phyloP scores from a whole-genome alignment of 2,888 invertebrate species.

The Leptogaster cylindrica region DNA sequence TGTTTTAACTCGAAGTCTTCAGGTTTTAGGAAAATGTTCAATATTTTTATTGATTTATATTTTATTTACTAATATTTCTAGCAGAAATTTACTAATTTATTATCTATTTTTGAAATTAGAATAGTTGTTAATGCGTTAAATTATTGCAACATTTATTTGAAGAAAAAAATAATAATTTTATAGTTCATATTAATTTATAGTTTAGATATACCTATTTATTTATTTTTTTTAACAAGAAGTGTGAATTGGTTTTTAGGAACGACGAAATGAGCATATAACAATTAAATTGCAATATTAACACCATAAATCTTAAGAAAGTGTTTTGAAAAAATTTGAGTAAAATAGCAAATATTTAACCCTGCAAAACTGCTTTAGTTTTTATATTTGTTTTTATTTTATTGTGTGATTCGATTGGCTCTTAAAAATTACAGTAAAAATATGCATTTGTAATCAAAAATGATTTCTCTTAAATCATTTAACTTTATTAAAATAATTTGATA shows the following conservation, averaged over 20 bases:
- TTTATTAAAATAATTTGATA: slow-evolving; percentile 1
- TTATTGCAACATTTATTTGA: too few relatives aligned
- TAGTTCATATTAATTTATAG: not conserved
- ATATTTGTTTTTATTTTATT: not conserved
- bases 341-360: not conserved
- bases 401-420: slow-evolving; percentile 11
- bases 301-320: not conserved
- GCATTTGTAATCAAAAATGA: not conserved
- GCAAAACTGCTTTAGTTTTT: not conserved
- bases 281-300: too few relatives aligned
- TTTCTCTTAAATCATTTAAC: not conserved
- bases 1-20: too few relatives aligned
- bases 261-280: too few relatives aligned
- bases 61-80: too few relatives aligned
- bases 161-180: not conserved
- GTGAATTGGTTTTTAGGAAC: too few relatives aligned
- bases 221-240: too few relatives aligned
- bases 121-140: too few relatives aligned
- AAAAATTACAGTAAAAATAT: not conserved
- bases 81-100: too few relatives aligned
- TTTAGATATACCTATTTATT: not conserved
- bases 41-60: too few relatives aligned
- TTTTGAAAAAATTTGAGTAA: not conserved
- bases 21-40: too few relatives aligned
- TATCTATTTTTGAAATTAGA: too few relatives aligned